phyloP scores from a whole-genome alignment of 1,140 invertebrate species.

The Drosophila orena region DNA sequence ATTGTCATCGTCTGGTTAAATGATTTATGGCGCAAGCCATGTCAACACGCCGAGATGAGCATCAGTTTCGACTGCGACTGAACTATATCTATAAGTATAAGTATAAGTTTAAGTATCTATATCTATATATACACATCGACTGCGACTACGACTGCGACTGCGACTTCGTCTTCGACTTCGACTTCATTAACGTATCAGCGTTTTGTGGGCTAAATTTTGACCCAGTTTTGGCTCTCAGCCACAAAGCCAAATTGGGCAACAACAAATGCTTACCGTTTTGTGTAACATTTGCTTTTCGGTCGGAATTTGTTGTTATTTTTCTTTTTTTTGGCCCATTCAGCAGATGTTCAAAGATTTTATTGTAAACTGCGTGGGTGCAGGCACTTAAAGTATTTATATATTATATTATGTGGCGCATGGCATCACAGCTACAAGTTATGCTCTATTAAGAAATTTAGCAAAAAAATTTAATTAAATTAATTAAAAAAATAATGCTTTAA shows the following conservation, averaged over 20 bases:
- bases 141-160: too few species aligned
- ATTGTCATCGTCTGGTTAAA: slow-evolving; percentile 50
- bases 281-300: slow-evolving; percentile 21
- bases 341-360: slow-evolving; percentile 27
- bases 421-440: slow-evolving; percentile 10
- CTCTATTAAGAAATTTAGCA: not conserved
- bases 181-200: slow-evolving; percentile 39
- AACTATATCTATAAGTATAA: slow-evolving; percentile 3
- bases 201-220: slow-evolving; percentile 58
- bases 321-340: not conserved
- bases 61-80: slow-evolving; percentile 8
- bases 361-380: slow-evolving; percentile 23
- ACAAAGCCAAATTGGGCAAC: slow-evolving; percentile 37
- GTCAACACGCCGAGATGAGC: slow-evolving; percentile 55
- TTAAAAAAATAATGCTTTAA: too few species aligned
- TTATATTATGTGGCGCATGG: slow-evolving; percentile 26
- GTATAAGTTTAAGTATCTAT: slow-evolving; percentile 10
- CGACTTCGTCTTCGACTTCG: not conserved
- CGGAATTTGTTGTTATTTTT: slow-evolving; percentile 3
- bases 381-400: slow-evolving; percentile 10
- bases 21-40: slow-evolving; percentile 59
- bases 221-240: slow-evolving; percentile 39
- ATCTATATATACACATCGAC: slow-evolving; percentile 20
- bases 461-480: not conserved
- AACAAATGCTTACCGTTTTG: slow-evolving; percentile 33